A percentile compares a stretch with the other conserved stretches of the same genome.
These are phyloP conservation scores for Anthonomus grandis DNA, from an alignment of 1,140 invertebrate genomes.

Conservation along the genomic window DNA sequence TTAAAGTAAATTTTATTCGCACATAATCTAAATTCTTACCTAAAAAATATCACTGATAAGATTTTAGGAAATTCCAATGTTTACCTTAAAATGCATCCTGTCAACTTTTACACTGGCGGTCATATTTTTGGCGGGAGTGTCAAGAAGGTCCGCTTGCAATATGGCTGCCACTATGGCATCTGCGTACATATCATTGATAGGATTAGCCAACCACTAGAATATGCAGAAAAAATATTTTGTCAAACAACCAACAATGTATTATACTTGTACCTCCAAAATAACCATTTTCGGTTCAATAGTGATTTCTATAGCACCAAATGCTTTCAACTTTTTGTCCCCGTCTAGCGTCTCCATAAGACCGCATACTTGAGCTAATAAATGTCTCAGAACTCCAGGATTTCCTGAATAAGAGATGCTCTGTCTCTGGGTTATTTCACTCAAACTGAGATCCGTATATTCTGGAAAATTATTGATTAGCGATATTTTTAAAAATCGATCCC, in stretches of 20 bases:
- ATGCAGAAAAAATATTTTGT: background rate
- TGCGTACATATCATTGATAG: constrained; percentile 96
- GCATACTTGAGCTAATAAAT: constrained; percentile 69
- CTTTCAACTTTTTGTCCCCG: constrained; percentile 66
- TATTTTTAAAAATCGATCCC: background rate
- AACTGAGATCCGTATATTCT: constrained; percentile 95
- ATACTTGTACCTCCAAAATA: constrained; percentile 67
- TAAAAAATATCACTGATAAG: background rate
- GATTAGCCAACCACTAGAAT: constrained; percentile 85
- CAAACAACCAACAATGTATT: background rate
- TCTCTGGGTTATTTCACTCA: constrained; percentile 87
- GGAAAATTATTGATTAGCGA: too few species aligned
- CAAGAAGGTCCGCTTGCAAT: constrained; percentile 70
- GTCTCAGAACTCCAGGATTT: constrained; percentile 72
- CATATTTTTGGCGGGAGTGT: constrained; percentile 58
- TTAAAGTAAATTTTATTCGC: too few species aligned
- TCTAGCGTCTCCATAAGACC: constrained; percentile 75
- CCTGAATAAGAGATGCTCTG: constrained; percentile 86
- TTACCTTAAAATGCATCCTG: constrained; percentile 78
- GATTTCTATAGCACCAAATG: constrained; percentile 77
- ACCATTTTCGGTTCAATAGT: constrained; percentile 81
- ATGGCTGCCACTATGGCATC: constrained; percentile 87
- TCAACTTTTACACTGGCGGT: constrained; percentile 67
- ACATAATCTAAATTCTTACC: background rate
- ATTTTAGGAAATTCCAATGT: background rate